These are phyloP conservation scores for Oegoconia quadripuncta DNA, from an alignment of 2,888 invertebrate species.

Conservation along the genomic window DNA sequence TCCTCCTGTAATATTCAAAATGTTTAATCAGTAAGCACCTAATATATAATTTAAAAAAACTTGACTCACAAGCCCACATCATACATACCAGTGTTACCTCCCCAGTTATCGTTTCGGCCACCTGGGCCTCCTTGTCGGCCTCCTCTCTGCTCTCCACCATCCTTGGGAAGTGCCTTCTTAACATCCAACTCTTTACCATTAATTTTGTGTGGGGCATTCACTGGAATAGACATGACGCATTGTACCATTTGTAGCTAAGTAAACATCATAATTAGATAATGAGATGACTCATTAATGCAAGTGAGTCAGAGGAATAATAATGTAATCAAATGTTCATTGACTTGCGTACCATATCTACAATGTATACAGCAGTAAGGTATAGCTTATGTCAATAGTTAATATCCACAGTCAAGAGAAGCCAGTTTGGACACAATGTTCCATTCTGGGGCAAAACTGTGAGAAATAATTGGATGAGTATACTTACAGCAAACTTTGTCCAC, in stretches of 20 bases:
- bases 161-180: slow-evolving; percentile 95
- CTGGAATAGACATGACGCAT: slow-evolving; percentile 49
- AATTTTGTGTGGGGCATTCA: slow-evolving; percentile 90
- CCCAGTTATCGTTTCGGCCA: slow-evolving; percentile 59
- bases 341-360: slow-evolving; percentile 69
- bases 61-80: not conserved
- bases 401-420: slow-evolving; percentile 76
- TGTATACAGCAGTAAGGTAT: slow-evolving; percentile 54
- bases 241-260: too few species aligned
- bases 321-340: slow-evolving; percentile 54
- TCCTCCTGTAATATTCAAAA: slow-evolving; percentile 49
- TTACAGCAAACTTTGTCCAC: slow-evolving; percentile 97
- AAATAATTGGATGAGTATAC: slow-evolving; percentile 53
- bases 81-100: slow-evolving; percentile 39
- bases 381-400: slow-evolving; percentile 69
- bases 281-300: too few species aligned
- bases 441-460: slow-evolving; percentile 75
- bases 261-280: too few species aligned
- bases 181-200: slow-evolving; percentile 94
- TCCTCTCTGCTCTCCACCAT: slow-evolving; percentile 80
- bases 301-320: too few species aligned
- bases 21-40: not conserved
- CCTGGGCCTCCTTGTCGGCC: slow-evolving; percentile 70
- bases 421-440: slow-evolving; percentile 61
- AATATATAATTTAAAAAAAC: slow-evolving; percentile 6